A percentile compares a stretch with the other conserved stretches of the same genome.
These are phyloP conservation scores for Holacanthus passer DNA, from an alignment of 2,113 vertebrate genomes.

Conservation along the genomic window DNA sequence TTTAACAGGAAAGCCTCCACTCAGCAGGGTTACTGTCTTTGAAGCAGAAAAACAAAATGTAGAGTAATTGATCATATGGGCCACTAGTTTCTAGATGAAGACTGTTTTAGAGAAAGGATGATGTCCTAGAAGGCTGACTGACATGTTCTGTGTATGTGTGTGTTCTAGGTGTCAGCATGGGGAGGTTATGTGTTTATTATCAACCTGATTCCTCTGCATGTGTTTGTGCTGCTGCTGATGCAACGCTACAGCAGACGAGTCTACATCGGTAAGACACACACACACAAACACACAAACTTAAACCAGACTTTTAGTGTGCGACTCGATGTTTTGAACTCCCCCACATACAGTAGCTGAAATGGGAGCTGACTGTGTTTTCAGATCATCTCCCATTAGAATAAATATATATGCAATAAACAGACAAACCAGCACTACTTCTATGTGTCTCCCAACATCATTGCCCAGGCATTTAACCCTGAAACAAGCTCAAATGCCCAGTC, in stretches of 20 bases:
- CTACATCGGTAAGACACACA: conserved; percentile 92
- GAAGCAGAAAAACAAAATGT: neutral
- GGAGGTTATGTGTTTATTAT: conserved; percentile 99
- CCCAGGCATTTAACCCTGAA: conserved; percentile 47
- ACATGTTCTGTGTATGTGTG: conserved; percentile 36
- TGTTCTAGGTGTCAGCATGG: conserved; percentile 96
- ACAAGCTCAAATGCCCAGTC: conserved; percentile 39
- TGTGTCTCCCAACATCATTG: conserved; percentile 1
- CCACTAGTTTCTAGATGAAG: neutral
- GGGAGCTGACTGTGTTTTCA: conserved; percentile 2
- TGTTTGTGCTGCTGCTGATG: conserved; percentile 97
- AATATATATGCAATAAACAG: conserved; percentile 9
- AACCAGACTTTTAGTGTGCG: neutral
- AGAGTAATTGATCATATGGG: neutral
- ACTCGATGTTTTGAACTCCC: conserved; percentile 35
- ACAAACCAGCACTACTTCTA: neutral
- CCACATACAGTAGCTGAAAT: neutral
- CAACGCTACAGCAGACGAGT: conserved; percentile 97
- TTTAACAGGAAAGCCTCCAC: conserved; percentile 4
- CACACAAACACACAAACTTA: conserved; percentile 6
- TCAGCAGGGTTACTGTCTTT: neutral
- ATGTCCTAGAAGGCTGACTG: neutral
- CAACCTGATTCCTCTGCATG: conserved; percentile 98
- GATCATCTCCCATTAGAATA: conserved; percentile 5
- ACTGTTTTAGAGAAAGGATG: neutral